Conservation (phyloP, 2,888 invertebrate genomes). For the Cheilosia scutellata region DNA sequence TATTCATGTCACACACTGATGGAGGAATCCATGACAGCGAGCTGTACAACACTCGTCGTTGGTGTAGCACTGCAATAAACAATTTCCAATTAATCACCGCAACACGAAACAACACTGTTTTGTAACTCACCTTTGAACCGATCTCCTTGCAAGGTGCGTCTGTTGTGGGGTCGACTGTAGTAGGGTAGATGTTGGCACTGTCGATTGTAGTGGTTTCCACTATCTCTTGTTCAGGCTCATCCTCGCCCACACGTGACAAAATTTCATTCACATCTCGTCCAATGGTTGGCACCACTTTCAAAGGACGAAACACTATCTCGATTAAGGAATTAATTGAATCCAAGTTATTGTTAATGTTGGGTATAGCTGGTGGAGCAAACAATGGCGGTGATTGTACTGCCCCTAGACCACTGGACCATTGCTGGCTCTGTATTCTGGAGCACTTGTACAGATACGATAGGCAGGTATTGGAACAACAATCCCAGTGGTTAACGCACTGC, state of each 20-base stretch:
- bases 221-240: neutral
- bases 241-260: constrained; percentile 5
- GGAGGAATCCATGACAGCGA: constrained; percentile 81
- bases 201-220: neutral
- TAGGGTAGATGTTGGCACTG: neutral
- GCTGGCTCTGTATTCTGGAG: constrained; percentile 53
- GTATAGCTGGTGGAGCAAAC: neutral
- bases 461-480: constrained; percentile 82
- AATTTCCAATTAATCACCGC: neutral
- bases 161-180: neutral
- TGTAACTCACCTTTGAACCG: constrained; percentile 77
- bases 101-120: neutral
- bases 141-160: constrained; percentile 72
- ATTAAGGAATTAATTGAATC: constrained; percentile 17
- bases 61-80: constrained; percentile 79
- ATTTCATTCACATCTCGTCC: constrained; percentile 38
- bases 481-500: constrained; percentile 81
- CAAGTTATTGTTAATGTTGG: neutral
- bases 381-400: neutral
- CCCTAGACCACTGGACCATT: neutral
- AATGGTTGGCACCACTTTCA: neutral
- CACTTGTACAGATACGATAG: constrained; percentile 80
- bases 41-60: constrained; percentile 80
- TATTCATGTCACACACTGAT: constrained; percentile 81
- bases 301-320: constrained; percentile 35